These are phyloP conservation scores for Arnoldichthys spilopterus DNA, from an alignment of 2,797 vertebrate species.

Conservation along the genomic window DNA sequence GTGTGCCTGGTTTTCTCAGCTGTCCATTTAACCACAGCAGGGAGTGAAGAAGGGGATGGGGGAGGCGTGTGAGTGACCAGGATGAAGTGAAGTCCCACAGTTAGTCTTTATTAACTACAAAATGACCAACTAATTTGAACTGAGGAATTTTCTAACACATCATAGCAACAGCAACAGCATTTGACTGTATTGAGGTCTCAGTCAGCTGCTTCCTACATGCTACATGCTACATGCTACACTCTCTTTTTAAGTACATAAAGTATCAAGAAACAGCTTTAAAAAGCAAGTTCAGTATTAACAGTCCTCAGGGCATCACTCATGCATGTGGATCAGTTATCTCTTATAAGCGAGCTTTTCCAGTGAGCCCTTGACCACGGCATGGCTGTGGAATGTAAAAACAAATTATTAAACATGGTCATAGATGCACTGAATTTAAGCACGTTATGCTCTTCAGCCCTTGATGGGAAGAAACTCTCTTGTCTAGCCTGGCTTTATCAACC, in stretches of 20 bases:
- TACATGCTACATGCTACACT: too few relatives aligned
- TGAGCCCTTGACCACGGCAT: background rate
- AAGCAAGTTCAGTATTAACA: background rate
- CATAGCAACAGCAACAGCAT: background rate
- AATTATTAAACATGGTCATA: background rate
- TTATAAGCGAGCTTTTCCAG: background rate
- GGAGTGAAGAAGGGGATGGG: conserved; percentile 46
- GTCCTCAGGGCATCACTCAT: background rate
- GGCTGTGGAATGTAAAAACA: background rate
- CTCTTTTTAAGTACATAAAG: too few relatives aligned
- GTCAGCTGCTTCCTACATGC: too few relatives aligned
- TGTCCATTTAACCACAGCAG: conserved; percentile 76
- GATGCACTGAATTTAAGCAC: background rate
- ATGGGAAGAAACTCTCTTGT: too few relatives aligned
- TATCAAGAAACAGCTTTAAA: too few relatives aligned
- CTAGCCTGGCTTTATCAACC: too few relatives aligned
- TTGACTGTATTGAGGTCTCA: too few relatives aligned
- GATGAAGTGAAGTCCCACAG: conserved; percentile 70
- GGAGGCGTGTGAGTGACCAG: conserved; percentile 57
- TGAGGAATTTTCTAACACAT: background rate
- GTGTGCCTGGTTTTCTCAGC: conserved; percentile 86
- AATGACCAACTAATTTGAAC: conserved; percentile 66
- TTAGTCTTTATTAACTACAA: conserved; percentile 76
- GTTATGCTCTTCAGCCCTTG: background rate
- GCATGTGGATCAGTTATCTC: background rate